Percentiles rank a stretch among this genome's conserved stretches.
Evolutionary conservation across 2,888 invertebrate species (phyloP).

Genomic region (Imbricaverruca yamaguchii): DNA sequence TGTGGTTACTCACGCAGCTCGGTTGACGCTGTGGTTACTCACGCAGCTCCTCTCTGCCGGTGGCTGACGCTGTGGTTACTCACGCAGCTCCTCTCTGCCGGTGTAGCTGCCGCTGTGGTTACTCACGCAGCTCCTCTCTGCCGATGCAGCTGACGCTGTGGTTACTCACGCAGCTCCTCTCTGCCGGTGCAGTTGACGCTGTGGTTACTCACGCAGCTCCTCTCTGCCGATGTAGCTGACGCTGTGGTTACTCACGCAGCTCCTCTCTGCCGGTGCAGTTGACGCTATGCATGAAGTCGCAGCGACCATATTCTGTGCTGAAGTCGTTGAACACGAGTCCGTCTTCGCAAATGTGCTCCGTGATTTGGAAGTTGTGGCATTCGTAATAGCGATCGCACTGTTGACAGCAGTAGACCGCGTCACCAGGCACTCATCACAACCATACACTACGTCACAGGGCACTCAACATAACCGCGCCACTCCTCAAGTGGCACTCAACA

Average conservation of each 20-base stretch:
- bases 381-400: constrained; percentile 85
- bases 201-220: constrained; percentile 29
- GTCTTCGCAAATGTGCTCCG: constrained; percentile 73
- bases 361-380: constrained; percentile 63
- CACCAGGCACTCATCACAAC: too few relatives aligned
- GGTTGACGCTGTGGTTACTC: too few relatives aligned
- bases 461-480: too few relatives aligned
- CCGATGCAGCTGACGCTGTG: too few relatives aligned
- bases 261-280: constrained; percentile 29
- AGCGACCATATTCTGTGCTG: constrained; percentile 79
- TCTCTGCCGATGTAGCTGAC: not conserved
- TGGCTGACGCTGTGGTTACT: not conserved
- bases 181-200: not conserved
- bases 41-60: constrained; percentile 27
- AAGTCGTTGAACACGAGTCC: constrained; percentile 76
- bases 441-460: too few relatives aligned
- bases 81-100: constrained; percentile 20
- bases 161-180: not conserved
- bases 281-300: constrained; percentile 29
- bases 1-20: too few relatives aligned
- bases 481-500: too few relatives aligned
- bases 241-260: constrained; percentile 29
- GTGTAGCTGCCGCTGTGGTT: constrained; percentile 26
- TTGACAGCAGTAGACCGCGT: constrained; percentile 39
- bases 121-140: too few relatives aligned